phyloP scores from a whole-genome alignment of 1,140 invertebrate genomes.

The Holotrichia oblita region DNA sequence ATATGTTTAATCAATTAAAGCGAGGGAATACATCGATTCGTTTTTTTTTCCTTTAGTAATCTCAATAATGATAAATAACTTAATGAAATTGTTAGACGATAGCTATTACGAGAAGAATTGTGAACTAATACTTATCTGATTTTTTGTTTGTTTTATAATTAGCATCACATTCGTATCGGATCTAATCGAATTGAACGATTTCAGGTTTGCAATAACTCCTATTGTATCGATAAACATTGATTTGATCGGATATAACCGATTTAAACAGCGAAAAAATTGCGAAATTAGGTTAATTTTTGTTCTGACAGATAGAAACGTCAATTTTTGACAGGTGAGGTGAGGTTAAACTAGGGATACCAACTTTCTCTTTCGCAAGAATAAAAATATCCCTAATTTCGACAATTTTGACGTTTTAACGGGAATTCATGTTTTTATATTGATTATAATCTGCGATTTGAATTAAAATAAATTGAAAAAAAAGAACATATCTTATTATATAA shows the following conservation, averaged over 20 bases:
- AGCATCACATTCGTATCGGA: neutral
- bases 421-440: too few relatives aligned
- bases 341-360: neutral
- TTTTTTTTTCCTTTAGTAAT: neutral
- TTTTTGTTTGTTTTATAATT: too few relatives aligned
- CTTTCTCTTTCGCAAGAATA: neutral
- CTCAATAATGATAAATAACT: neutral
- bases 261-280: too few relatives aligned
- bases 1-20: too few relatives aligned
- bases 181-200: neutral
- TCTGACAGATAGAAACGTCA: too few relatives aligned
- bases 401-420: too few relatives aligned
- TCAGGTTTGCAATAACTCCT: conserved; percentile 3
- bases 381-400: neutral
- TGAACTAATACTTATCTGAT: too few relatives aligned
- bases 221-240: too few relatives aligned
- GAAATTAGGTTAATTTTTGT: too few relatives aligned
- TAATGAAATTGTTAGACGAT: neutral
- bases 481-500: neutral
- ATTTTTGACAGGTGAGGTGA: neutral
- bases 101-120: neutral
- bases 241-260: too few relatives aligned
- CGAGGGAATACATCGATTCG: too few relatives aligned
- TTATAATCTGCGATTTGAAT: neutral
- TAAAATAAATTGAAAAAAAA: neutral